Evolutionary conservation across 2,113 vertebrate species (phyloP).

Genomic region (Sinosuthora webbiana): DNA sequence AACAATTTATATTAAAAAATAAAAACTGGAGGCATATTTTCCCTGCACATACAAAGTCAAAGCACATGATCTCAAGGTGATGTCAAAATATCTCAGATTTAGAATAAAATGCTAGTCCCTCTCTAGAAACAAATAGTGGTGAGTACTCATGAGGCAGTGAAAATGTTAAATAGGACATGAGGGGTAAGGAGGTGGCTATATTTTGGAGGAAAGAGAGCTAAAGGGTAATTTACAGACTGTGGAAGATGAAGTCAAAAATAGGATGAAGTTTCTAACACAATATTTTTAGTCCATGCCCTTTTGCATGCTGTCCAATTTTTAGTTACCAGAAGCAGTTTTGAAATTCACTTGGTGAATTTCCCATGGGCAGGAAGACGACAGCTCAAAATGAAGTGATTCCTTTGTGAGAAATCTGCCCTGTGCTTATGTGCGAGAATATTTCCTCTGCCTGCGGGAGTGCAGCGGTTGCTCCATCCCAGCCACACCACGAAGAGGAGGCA

Average conservation of each 20-base stretch:
- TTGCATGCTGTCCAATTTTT: background rate
- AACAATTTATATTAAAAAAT: background rate
- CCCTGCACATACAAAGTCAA: background rate
- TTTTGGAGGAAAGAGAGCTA: background rate
- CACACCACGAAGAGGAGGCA: background rate
- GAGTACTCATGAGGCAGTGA: background rate
- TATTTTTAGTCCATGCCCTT: background rate
- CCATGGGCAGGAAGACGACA: background rate
- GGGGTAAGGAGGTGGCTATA: background rate
- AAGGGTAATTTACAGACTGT: background rate
- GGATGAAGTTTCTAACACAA: background rate
- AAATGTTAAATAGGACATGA: background rate
- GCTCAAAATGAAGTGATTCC: background rate
- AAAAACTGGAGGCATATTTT: background rate
- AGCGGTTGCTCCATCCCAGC: background rate
- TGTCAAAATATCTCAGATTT: background rate
- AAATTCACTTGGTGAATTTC: background rate
- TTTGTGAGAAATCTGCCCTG: background rate
- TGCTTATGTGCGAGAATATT: background rate
- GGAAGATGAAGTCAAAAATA: background rate
- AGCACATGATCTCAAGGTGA: background rate
- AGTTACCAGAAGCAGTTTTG: background rate
- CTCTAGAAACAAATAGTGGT: background rate
- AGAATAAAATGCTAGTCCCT: background rate
- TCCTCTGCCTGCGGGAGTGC: fast-evolving